Percentiles rank a stretch among this genome's conserved stretches.
Conservation (phyloP, 2,888 invertebrate species). For the Noctua comes region DNA sequence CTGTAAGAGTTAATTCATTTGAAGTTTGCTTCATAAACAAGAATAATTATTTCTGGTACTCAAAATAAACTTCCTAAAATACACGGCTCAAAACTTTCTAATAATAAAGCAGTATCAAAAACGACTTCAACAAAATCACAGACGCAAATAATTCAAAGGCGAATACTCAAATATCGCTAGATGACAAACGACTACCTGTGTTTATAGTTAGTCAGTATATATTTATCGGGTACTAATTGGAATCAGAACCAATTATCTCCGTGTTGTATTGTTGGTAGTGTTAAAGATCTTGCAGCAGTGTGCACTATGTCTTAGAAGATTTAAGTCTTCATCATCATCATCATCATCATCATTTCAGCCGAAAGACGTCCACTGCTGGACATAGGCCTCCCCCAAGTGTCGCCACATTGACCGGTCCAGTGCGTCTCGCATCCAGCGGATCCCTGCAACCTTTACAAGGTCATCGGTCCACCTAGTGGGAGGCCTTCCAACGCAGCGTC, state of each 20-base stretch:
- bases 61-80: neutral
- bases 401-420: too few species aligned
- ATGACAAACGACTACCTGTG: conserved; percentile 29
- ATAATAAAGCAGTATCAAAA: neutral
- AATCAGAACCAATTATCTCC: conserved; percentile 53
- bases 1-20: neutral
- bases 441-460: too few species aligned
- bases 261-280: conserved; percentile 24
- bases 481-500: too few species aligned
- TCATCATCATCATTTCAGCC: too few species aligned
- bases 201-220: conserved; percentile 37
- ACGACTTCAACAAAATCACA: conserved; percentile 10
- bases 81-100: neutral
- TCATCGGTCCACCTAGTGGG: too few species aligned
- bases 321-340: too few species aligned
- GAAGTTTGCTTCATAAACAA: neutral
- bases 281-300: conserved; percentile 30
- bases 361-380: too few species aligned
- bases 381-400: too few species aligned
- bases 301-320: neutral
- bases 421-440: too few species aligned
- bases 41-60: neutral
- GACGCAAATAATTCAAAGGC: conserved; percentile 18
- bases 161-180: conserved; percentile 16
- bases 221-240: conserved; percentile 57